A percentile compares a stretch with the other conserved stretches of the same genome.
phyloP scores from a whole-genome alignment of 2,797 vertebrate genomes.

The Xenops minutus region DNA sequence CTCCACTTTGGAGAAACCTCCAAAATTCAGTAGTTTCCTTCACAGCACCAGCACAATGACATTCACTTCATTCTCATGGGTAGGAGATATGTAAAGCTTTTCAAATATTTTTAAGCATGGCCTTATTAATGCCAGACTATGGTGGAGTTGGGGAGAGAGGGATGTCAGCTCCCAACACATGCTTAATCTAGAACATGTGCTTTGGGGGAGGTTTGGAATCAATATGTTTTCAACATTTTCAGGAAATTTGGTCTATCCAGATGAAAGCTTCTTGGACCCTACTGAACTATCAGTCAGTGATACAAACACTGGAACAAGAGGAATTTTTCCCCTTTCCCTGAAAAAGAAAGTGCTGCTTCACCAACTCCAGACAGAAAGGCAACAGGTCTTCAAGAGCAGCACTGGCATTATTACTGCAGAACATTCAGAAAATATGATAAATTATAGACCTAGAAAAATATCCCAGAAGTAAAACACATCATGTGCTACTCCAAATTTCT shows the following conservation, averaged over 20 bases:
- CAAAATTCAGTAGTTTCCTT: neutral
- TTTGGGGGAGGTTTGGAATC: slow-evolving; percentile 51
- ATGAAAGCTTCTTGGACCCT: slow-evolving; percentile 64
- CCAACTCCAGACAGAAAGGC: neutral
- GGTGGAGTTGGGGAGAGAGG: neutral
- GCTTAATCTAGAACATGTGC: slow-evolving; percentile 63
- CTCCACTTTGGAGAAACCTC: neutral
- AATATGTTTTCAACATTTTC: slow-evolving; percentile 61
- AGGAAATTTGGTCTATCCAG: slow-evolving; percentile 68
- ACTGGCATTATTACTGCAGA: neutral
- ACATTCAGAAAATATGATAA: neutral
- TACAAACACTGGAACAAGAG: slow-evolving; percentile 22
- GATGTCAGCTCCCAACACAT: slow-evolving; percentile 54
- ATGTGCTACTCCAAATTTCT: neutral
- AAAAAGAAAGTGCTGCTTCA: slow-evolving; percentile 3
- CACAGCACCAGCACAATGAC: neutral
- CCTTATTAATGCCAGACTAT: slow-evolving; percentile 48
- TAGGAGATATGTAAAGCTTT: slow-evolving; percentile 8
- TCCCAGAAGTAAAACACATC: neutral
- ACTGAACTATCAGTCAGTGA: slow-evolving; percentile 9
- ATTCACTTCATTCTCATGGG: neutral
- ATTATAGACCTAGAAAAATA: neutral
- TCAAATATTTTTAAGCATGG: neutral
- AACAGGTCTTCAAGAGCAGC: neutral
- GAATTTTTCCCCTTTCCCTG: neutral